phyloP scores from a whole-genome alignment of 2,113 vertebrate species.

The Oncorhynchus clarkii region DNA sequence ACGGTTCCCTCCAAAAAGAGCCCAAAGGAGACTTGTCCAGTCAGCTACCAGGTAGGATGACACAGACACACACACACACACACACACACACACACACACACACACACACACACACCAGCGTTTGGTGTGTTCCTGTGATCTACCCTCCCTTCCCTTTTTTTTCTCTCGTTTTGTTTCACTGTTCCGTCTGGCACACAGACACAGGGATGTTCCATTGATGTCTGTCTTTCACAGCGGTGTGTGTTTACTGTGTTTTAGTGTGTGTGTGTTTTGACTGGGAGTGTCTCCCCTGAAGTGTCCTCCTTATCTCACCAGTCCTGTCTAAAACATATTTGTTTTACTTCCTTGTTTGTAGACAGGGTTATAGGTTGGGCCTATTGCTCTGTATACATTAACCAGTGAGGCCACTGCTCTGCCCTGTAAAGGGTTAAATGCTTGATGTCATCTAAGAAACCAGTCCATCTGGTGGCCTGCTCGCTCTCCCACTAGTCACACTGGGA shows the following conservation, averaged over 20 bases:
- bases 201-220: background rate
- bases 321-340: background rate
- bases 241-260: background rate
- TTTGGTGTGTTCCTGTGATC: background rate
- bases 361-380: background rate
- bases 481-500: background rate
- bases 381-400: too few relatives aligned
- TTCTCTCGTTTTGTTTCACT: background rate
- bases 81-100: too few relatives aligned
- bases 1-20: slow-evolving; percentile 69
- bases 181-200: background rate
- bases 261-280: background rate
- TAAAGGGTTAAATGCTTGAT: background rate
- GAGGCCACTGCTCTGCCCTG: background rate
- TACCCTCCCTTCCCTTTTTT: background rate
- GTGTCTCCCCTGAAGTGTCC: background rate
- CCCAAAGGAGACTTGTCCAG: slow-evolving; percentile 67
- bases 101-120: background rate
- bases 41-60: slow-evolving; percentile 64
- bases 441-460: background rate
- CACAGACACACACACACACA: slow-evolving; percentile 12
- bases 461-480: background rate
- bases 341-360: background rate
- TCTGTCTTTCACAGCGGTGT: background rate
- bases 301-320: background rate